Evolutionary conservation across 2,888 invertebrate species (phyloP).

Genomic region (Noctua janthina): DNA sequence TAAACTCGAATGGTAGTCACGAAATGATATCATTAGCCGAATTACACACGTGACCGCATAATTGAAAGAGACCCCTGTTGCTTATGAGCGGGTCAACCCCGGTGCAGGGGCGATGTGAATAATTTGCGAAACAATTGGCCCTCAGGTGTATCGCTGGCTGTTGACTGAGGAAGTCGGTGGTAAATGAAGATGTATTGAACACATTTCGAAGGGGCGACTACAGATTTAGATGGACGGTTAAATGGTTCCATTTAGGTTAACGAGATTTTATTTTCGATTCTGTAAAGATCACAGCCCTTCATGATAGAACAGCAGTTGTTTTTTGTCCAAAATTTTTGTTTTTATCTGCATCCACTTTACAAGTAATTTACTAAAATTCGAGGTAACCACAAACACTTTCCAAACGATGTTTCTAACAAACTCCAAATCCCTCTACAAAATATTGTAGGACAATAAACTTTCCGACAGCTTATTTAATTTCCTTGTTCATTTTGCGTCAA

Average conservation of each 20-base stretch:
- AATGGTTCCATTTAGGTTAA: constrained; percentile 28
- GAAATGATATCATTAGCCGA: constrained; percentile 81
- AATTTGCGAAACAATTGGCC: constrained; percentile 73
- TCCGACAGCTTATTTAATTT: constrained; percentile 45
- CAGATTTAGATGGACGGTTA: constrained; percentile 49
- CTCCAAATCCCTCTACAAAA: constrained; percentile 11
- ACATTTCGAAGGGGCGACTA: constrained; percentile 52
- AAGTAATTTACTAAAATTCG: constrained; percentile 4
- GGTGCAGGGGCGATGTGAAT: constrained; percentile 71
- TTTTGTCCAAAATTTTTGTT: not conserved
- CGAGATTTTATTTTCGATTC: not conserved
- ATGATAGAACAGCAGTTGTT: not conserved
- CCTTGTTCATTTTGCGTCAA: constrained; percentile 38
- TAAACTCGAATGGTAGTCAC: constrained; percentile 79
- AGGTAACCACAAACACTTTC: constrained; percentile 1
- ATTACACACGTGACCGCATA: constrained; percentile 80
- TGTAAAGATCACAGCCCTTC: not conserved
- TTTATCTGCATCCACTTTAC: not conserved
- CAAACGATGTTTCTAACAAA: constrained; percentile 21
- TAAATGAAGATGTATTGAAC: constrained; percentile 68
- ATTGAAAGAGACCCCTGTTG: constrained; percentile 72
- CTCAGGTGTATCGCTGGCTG: constrained; percentile 66
- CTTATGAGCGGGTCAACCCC: constrained; percentile 66
- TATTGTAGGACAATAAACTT: constrained; percentile 30
- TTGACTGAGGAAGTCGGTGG: constrained; percentile 55